These are phyloP conservation scores for Neomicropteryx cornuta DNA, from an alignment of 1,140 invertebrate genomes.

Conservation along the genomic window DNA sequence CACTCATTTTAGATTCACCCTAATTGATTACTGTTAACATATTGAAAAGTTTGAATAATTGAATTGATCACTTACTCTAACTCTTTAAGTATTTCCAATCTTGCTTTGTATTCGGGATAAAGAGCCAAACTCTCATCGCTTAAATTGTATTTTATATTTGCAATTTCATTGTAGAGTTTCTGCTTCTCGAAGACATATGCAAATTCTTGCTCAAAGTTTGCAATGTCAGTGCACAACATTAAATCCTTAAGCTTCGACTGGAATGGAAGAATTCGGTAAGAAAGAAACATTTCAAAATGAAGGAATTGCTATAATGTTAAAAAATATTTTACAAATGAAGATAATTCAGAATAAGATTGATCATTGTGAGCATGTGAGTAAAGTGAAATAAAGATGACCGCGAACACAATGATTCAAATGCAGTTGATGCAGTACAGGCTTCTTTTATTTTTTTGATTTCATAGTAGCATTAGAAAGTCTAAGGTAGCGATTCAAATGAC, in stretches of 20 bases:
- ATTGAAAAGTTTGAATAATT: no score
- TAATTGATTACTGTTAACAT: conserved; percentile 5
- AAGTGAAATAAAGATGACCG: no score
- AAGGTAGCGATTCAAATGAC: no score
- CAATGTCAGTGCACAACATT: conserved; percentile 32
- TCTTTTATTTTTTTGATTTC: no score
- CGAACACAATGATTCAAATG: no score
- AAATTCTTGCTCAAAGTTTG: conserved; percentile 61
- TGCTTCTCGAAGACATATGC: conserved; percentile 57
- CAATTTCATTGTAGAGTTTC: conserved; percentile 57
- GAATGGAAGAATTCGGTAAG: no score
- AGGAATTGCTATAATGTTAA: neutral
- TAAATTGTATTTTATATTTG: conserved; percentile 59
- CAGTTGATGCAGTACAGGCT: no score
- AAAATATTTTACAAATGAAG: neutral
- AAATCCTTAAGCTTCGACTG: conserved; percentile 10
- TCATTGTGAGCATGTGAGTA: no score
- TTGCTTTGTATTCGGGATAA: conserved; percentile 80
- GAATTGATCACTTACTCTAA: no score
- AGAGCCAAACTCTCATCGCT: conserved; percentile 77
- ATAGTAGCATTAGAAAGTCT: no score
- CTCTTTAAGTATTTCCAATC: conserved; percentile 77
- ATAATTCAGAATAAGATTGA: no score
- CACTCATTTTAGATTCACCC: no score
- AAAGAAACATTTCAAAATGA: neutral